phyloP scores from a whole-genome alignment of 2,797 vertebrate genomes.

The Vespertilio murinus region DNA sequence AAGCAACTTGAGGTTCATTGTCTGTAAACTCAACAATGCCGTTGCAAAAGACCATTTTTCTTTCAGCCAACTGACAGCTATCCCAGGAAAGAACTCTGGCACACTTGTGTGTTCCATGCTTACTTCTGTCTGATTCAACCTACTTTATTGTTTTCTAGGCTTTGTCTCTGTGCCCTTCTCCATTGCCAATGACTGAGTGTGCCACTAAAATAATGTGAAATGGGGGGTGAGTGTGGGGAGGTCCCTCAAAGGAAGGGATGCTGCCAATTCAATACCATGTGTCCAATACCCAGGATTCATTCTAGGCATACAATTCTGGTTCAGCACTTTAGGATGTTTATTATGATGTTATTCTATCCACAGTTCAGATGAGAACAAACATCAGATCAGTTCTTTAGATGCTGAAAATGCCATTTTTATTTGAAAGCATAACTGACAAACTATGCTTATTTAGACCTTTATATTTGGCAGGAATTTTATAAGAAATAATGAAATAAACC shows the following conservation, averaged over 20 bases:
- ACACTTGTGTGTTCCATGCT: background rate
- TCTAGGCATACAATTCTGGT: background rate
- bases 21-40: background rate
- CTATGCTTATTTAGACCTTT: background rate
- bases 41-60: background rate
- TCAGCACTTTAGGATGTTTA: background rate
- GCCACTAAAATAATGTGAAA: background rate
- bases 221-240: too few species aligned
- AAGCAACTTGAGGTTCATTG: background rate
- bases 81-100: background rate
- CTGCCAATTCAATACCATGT: background rate
- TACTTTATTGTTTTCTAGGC: background rate
- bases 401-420: background rate
- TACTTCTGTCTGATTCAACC: background rate
- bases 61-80: background rate
- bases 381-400: background rate
- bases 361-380: background rate
- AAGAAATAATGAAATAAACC: background rate
- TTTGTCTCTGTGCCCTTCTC: background rate
- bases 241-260: background rate
- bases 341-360: background rate
- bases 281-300: background rate
- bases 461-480: constrained; percentile 7
- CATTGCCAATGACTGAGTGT: background rate
- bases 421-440: background rate